phyloP scores from a whole-genome alignment of 2,888 invertebrate species.

The Cinara cedri region DNA sequence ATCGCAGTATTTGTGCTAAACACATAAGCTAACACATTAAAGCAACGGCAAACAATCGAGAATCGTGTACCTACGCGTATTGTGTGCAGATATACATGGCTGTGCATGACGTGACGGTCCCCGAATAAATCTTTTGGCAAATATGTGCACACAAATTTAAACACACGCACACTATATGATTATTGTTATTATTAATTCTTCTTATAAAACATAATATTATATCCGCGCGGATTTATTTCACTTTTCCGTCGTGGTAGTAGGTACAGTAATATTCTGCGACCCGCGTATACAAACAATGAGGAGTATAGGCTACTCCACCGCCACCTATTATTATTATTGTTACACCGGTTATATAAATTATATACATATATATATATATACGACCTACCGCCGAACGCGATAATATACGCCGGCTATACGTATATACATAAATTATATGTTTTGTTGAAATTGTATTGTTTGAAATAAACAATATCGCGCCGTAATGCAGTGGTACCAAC shows the following conservation, averaged over 20 bases:
- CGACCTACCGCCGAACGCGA: not conserved
- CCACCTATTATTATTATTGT: not conserved
- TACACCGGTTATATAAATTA: not conserved
- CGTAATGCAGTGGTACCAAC: not conserved
- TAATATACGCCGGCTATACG: too few species aligned
- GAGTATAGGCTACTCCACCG: too few species aligned
- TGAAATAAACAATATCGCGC: constrained; percentile 1
- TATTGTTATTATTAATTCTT: not conserved
- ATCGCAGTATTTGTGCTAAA: not conserved
- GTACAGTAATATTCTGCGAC: too few species aligned
- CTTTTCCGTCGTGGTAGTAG: not conserved
- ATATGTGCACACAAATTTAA: not conserved
- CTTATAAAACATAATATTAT: not conserved
- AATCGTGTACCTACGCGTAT: not conserved
- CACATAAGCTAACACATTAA: not conserved
- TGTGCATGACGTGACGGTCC: not conserved
- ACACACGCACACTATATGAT: not conserved
- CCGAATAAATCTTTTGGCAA: not conserved
- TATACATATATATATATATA: too few species aligned
- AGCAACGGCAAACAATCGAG: not conserved
- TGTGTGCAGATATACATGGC: not conserved
- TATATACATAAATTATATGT: constrained; percentile 7
- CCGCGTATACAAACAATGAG: too few species aligned
- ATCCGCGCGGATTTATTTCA: not conserved
- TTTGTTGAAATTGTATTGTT: not conserved